A percentile compares a stretch with the other conserved stretches of the same genome.
Evolutionary conservation across 2,888 invertebrate genomes (phyloP).

Genomic region (Pandemis heparana): DNA sequence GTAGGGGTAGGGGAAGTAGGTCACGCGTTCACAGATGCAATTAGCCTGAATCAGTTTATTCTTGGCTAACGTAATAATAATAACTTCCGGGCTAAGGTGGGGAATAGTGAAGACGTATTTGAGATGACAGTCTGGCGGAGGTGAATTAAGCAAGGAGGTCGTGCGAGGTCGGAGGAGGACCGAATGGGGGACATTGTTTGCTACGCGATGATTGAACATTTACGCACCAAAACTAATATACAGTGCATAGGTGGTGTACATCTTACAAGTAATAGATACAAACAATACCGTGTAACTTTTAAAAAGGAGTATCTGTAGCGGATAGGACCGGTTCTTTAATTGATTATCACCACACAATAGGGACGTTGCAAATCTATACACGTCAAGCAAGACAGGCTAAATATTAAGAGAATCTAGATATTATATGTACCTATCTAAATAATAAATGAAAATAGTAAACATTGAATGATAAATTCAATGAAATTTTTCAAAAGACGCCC

Average conservation of each 20-base stretch:
- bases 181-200: slow-evolving; percentile 53
- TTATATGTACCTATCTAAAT: neutral
- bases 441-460: neutral
- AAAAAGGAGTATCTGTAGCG: too few species aligned
- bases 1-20: slow-evolving; percentile 23
- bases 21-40: slow-evolving; percentile 31
- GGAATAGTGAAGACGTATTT: slow-evolving; percentile 24
- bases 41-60: slow-evolving; percentile 18
- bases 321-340: too few species aligned
- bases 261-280: too few species aligned
- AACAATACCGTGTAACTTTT: too few species aligned
- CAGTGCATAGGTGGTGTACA: neutral
- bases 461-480: slow-evolving; percentile 12
- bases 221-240: neutral
- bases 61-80: slow-evolving; percentile 3
- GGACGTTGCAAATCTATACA: neutral
- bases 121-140: slow-evolving; percentile 49
- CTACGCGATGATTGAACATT: slow-evolving; percentile 54
- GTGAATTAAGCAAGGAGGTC: slow-evolving; percentile 71
- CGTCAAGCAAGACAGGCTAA: neutral
- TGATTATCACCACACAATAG: too few species aligned
- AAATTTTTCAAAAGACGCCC: slow-evolving; percentile 7
- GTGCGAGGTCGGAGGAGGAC: slow-evolving; percentile 56
- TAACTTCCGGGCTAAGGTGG: slow-evolving; percentile 2
- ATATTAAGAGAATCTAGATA: neutral